Evolutionary conservation across 2,888 invertebrate genomes (phyloP).

Genomic region (Byasa hedistus): DNA sequence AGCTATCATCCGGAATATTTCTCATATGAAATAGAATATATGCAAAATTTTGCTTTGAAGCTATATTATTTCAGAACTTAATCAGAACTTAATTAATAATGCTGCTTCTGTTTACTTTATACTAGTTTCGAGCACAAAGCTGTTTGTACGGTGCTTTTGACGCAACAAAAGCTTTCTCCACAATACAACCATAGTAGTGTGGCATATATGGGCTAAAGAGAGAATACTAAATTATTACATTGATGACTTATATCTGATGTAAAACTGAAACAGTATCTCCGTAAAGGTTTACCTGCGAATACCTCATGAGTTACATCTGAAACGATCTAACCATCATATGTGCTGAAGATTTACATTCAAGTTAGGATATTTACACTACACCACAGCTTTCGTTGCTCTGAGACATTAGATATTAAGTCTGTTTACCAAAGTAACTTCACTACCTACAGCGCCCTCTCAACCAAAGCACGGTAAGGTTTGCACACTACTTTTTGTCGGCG

Average conservation of each 20-base stretch:
- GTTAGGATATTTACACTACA: no score
- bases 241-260: not conserved
- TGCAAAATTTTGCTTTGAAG: not conserved
- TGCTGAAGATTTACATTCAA: not conserved
- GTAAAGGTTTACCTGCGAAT: not conserved
- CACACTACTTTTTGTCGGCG: no score
- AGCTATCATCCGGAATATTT: no score
- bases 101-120: conserved; percentile 7
- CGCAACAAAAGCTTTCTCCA: conserved; percentile 14
- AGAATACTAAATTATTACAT: conserved; percentile 2
- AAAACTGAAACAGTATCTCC: not conserved
- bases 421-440: no score
- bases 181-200: not conserved
- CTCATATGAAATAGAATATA: no score
- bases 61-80: not conserved
- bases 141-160: conserved; percentile 13
- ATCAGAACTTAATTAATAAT: conserved; percentile 18
- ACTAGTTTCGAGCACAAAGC: conserved; percentile 17
- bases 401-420: no score
- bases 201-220: conserved; percentile 5
- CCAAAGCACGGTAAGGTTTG: no score
- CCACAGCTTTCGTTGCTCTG: no score
- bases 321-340: not conserved
- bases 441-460: no score
- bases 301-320: not conserved